phyloP scores from a whole-genome alignment of 2,113 vertebrate genomes.

The Crotalus helleri region DNA sequence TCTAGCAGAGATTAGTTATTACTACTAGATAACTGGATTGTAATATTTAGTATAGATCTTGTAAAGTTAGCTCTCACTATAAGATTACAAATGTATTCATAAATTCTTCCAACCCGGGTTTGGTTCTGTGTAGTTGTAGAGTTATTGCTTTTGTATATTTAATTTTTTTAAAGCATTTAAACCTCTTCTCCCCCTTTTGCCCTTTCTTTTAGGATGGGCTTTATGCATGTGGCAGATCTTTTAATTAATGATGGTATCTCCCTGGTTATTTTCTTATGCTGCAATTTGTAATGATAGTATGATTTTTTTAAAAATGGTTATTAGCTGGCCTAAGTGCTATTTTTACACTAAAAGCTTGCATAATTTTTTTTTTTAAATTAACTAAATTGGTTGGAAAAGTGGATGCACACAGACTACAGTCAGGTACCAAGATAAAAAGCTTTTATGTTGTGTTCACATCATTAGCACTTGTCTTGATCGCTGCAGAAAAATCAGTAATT shows the following conservation, averaged over 20 bases:
- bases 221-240: not conserved
- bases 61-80: not conserved
- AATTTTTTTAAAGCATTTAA: not conserved
- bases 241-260: not conserved
- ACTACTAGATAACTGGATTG: not conserved
- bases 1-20: not conserved
- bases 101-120: not conserved
- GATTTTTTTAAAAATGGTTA: not conserved
- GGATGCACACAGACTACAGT: not conserved
- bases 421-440: not conserved
- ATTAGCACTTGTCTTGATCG: not conserved
- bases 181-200: not conserved
- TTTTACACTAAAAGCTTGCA: not conserved
- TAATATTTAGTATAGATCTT: not conserved
- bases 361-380: not conserved
- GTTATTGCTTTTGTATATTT: not conserved
- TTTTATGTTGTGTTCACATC: not conserved
- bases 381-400: not conserved
- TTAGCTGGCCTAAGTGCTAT: not conserved
- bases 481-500: not conserved
- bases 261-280: not conserved
- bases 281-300: not conserved
- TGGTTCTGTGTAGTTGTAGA: not conserved
- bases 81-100: not conserved
- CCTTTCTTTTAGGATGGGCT: not conserved